Base-by-base conservation (phyloP, 2,113 vertebrate species). In the Notothenia rossii region DNA sequence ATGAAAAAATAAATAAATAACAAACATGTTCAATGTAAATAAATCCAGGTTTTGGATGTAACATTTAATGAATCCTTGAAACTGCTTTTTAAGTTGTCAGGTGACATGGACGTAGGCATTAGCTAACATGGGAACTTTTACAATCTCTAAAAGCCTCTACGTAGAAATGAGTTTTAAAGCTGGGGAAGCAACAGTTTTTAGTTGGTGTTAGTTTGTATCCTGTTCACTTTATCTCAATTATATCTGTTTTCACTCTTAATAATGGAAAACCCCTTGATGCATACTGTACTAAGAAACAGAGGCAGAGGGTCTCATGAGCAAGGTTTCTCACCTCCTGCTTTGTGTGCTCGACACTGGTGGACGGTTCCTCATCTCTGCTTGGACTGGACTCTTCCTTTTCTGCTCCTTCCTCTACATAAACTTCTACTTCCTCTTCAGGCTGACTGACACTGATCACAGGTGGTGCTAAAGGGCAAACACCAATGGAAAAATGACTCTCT, bases 341-440 rank as follows among this genome's bases (percentile, higher is more conserved):
- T 29, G 91, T 86, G 72, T 85, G 85, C 1, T 89, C 89, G 56
- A 90, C 92, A 82, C 95, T 96, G 69, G 95, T 91, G 59, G 96
- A 96, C 0, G 96, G 95, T 7, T 87, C 93, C 13, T 96, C 94
- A 0, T 5, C 25, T 9, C 84, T 54, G 13, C 63, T 89, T 53
- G 49, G 60, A 60, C 56, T 36, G 14, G 71, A 12, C 22, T 71
- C 72, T 63, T 63, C 80, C 36, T 60, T 60, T 51, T 86, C 77
- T 22, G 25, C 54, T 15, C 50, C 79, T 29, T 72, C 80, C 73
- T 94, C 93, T 5, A 85, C 90, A 17, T 94, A 90, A 22, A 93
- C 82, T 36, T 94, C 62, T 46, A 75, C 86, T 11, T 59, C 95
- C 18, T 93, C 94, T 58, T 95, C 92, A 45, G 92, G 75, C 43